phyloP scores from a whole-genome alignment of 1,140 invertebrate genomes.

The Archivesica marissinica region DNA sequence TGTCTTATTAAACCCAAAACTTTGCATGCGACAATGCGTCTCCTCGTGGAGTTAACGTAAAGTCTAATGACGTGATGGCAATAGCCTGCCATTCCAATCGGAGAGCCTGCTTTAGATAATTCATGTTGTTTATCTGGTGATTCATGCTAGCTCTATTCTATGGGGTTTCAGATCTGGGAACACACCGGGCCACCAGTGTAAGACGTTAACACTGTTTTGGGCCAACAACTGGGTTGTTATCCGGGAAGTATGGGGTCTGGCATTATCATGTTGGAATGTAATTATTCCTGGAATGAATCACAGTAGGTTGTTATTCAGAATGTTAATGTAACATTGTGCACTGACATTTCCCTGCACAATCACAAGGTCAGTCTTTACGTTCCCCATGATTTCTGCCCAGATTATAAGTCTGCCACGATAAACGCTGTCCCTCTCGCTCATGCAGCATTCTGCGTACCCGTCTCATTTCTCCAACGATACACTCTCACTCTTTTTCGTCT shows the following conservation, averaged over 20 bases:
- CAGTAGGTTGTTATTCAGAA: not conserved
- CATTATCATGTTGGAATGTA: not conserved
- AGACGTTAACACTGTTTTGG: not conserved
- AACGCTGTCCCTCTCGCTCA: not conserved
- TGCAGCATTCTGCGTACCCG: not conserved
- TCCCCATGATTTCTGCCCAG: not conserved
- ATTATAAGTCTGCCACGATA: not conserved
- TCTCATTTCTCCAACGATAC: too few relatives aligned
- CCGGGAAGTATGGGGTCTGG: not conserved
- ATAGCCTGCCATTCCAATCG: too few relatives aligned
- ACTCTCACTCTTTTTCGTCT: too few relatives aligned
- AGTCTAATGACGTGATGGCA: too few relatives aligned
- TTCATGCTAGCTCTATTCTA: too few relatives aligned
- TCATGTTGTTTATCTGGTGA: too few relatives aligned
- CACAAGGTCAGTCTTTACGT: not conserved
- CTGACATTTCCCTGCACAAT: slow-evolving; percentile 3
- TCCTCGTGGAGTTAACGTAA: too few relatives aligned
- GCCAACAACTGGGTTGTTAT: not conserved
- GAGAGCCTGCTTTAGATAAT: too few relatives aligned
- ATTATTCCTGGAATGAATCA: not conserved
- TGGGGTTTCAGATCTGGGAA: not conserved
- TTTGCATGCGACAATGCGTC: too few relatives aligned
- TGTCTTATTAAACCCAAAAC: too few relatives aligned
- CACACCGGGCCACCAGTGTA: not conserved
- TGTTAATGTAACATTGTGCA: not conserved